Base-by-base conservation (phyloP, 2,888 invertebrate genomes). In the Chorisops tibialis region DNA sequence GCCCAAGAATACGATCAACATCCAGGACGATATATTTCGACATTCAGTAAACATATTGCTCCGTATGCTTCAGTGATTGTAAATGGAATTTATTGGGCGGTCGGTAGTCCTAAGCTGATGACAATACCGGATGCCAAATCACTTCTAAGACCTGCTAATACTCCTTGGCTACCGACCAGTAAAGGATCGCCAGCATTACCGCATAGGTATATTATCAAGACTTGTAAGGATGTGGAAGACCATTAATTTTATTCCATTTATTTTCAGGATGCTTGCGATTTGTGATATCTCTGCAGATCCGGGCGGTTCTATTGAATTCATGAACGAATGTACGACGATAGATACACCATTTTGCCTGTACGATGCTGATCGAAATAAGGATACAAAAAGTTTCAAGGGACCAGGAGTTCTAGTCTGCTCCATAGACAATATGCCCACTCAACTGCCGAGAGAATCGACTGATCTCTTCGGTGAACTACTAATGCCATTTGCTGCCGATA, bases 351-450 rank as follows among this genome's bases (percentile, higher is more conserved):
- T 99, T 80, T 96, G 96, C 74, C 83, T 99, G n/a, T 99, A 99
- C 74, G 98, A 99, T 74, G 98, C 99, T 5, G 96, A 99, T 75
- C 86, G 96, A 64, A 97, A 99, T 75, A 96, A 95, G 77, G 96
- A 96, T 70, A 93, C 92, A 0, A 96, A 96, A 72, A 91, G 93
- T 76, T 96, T 96, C 79, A 93, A 91, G 76, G 97, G 97, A 0
- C 91, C 95, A 0, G 99, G 99, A 18, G 96, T 99, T 1, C 79
- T 99, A 56, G 97, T 99, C n/a, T 99, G 99, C 75, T 97, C 97
- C 14, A 99, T 99, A 69, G 99, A 99, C 79, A 99, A 99, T 79
- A 99, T 99, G 99, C 99, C 99, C 1, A 99, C 99, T 0, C 99
- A 99, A 76, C 81, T 99, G 65, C 99, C 99, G 0, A 83, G 93